Evolutionary conservation across 2,888 invertebrate species (phyloP).

Genomic region (Caenorhabditis imperialis): DNA sequence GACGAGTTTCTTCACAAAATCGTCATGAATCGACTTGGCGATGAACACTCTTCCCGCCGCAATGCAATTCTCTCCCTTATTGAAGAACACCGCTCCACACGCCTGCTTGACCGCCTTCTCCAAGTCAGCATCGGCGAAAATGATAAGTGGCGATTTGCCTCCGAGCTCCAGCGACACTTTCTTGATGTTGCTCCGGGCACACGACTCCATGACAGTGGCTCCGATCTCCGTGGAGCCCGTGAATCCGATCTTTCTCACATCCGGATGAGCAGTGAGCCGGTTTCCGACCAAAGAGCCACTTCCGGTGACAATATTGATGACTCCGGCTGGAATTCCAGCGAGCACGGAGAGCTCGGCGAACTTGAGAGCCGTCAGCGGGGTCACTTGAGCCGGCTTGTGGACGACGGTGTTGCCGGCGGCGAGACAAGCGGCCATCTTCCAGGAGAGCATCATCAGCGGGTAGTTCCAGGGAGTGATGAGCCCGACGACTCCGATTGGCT

Average conservation of each 20-base stretch:
- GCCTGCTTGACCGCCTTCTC: constrained; percentile 87
- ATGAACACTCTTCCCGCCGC: constrained; percentile 95
- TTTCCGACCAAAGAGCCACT: constrained; percentile 59
- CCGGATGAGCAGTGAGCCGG: constrained; percentile 63
- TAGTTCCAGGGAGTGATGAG: constrained; percentile 98
- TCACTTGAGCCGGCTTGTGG: constrained; percentile 90
- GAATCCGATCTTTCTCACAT: constrained; percentile 92
- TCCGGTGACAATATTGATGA: constrained; percentile 89
- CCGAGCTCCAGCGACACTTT: constrained; percentile 94
- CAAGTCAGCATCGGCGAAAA: constrained; percentile 93
- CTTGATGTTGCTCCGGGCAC: constrained; percentile 91
- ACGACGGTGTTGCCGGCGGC: constrained; percentile 97
- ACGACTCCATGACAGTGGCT: constrained; percentile 90
- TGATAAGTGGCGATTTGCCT: constrained; percentile 94
- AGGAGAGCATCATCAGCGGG: constrained; percentile 97
- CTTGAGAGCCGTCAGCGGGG: constrained; percentile 93
- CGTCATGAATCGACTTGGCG: constrained; percentile 91
- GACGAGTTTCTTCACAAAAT: constrained; percentile 84
- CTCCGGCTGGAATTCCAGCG: constrained; percentile 91
- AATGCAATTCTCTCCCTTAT: constrained; percentile 98
- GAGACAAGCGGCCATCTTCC: constrained; percentile 98
- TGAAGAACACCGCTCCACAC: constrained; percentile 85
- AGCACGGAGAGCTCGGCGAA: constrained; percentile 90
- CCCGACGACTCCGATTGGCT: constrained; percentile 86
- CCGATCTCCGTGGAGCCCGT: constrained; percentile 96